phyloP scores from a whole-genome alignment of 2,888 invertebrate genomes.

The Pedicia rivosa region DNA sequence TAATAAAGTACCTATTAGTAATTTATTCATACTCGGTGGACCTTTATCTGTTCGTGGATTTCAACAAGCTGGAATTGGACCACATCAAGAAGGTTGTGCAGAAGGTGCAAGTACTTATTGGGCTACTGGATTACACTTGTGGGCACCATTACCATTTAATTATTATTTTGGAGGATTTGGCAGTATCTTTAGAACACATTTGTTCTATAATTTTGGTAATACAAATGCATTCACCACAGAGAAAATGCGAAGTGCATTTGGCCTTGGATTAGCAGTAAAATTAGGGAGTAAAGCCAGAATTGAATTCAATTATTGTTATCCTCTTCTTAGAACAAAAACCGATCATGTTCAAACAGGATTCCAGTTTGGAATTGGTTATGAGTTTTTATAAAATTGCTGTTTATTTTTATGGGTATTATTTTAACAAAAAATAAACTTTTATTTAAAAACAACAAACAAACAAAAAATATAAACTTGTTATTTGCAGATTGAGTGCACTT shows the following conservation, averaged over 20 bases:
- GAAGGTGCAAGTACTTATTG: slow-evolving; percentile 68
- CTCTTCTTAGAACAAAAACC: slow-evolving; percentile 43
- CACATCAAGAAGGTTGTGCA: slow-evolving; percentile 59
- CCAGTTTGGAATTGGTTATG: slow-evolving; percentile 71
- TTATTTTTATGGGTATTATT: no score
- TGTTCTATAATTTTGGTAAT: slow-evolving; percentile 81
- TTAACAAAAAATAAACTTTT: no score
- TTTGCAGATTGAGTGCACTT: no score
- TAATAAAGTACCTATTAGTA: slow-evolving; percentile 23
- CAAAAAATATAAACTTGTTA: no score
- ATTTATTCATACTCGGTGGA: slow-evolving; percentile 48
- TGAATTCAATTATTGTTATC: slow-evolving; percentile 89
- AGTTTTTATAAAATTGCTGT: slow-evolving; percentile 59
- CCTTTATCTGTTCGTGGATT: slow-evolving; percentile 82
- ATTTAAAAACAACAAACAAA: no score
- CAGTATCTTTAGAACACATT: slow-evolving; percentile 73
- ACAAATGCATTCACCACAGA: slow-evolving; percentile 38
- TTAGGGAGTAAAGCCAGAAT: slow-evolving; percentile 75
- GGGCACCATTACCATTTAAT: slow-evolving; percentile 78
- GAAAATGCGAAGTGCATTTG: slow-evolving; percentile 55
- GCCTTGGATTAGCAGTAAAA: slow-evolving; percentile 69
- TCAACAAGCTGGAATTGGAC: slow-evolving; percentile 71
- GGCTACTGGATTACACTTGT: slow-evolving; percentile 74
- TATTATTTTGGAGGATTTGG: slow-evolving; percentile 64
- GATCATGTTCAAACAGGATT: slow-evolving; percentile 54